Conservation (phyloP, 1,140 invertebrate genomes). For the Steinernema feltiae region DNA sequence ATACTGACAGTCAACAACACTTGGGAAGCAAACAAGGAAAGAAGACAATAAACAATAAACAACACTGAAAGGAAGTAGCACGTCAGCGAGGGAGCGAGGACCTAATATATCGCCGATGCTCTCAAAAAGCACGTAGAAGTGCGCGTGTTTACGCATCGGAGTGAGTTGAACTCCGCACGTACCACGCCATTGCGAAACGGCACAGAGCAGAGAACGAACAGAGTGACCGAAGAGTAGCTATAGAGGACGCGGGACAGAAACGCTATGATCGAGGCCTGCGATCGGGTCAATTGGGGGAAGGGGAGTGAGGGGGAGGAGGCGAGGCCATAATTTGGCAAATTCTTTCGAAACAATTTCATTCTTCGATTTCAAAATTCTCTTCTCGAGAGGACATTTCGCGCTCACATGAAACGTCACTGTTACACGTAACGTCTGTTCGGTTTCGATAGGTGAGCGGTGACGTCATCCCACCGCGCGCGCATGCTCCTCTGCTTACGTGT, state of each 20-base stretch:
- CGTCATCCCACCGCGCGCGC: neutral
- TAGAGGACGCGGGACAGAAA: neutral
- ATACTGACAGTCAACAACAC: neutral
- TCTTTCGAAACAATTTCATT: neutral
- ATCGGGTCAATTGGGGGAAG: neutral
- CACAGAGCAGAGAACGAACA: neutral
- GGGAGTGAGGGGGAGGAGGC: no score
- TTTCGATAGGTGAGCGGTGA: neutral
- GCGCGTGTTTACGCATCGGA: neutral
- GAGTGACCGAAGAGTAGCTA: neutral
- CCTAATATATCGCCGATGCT: neutral
- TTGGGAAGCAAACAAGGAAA: neutral
- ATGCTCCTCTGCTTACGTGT: neutral
- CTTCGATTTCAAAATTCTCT: neutral
- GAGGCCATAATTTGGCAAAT: no score
- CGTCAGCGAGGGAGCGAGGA: neutral
- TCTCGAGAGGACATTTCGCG: neutral
- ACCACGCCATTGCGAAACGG: neutral
- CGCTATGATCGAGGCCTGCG: neutral
- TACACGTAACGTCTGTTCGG: neutral
- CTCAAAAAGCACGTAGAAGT: neutral
- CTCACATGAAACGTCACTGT: neutral
- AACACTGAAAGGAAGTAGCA: neutral
- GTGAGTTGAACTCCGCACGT: slow-evolving; percentile 1
- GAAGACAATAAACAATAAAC: neutral